Evolutionary conservation across 2,113 vertebrate genomes (phyloP).

Genomic region (Zosterops pallidus): DNA sequence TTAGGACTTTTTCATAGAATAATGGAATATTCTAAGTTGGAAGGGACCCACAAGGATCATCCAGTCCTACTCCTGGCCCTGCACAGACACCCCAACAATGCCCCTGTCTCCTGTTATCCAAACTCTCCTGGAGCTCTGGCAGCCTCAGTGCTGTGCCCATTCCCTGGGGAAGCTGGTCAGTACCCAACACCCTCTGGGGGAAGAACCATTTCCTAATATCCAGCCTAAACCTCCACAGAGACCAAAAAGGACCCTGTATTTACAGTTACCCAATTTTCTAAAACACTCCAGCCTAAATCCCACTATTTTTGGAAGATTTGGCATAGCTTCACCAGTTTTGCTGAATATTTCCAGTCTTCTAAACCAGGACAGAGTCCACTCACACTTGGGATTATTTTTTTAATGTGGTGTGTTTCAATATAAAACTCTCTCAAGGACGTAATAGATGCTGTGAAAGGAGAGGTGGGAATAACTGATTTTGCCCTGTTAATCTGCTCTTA

Average conservation of each 20-base stretch:
- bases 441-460: background rate
- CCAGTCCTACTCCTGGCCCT: background rate
- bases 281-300: background rate
- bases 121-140: background rate
- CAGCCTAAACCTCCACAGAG: background rate
- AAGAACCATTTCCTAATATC: background rate
- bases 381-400: background rate
- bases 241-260: background rate
- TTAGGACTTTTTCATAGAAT: background rate
- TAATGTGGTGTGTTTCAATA: accelerated
- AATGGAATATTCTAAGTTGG: no score
- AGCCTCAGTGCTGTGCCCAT: accelerated
- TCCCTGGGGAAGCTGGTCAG: background rate
- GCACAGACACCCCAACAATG: no score
- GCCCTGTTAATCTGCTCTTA: background rate
- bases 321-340: background rate
- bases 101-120: background rate
- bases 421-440: background rate
- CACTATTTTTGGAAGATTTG: accelerated
- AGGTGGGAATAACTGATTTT: accelerated
- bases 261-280: no score
- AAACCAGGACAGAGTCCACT: background rate
- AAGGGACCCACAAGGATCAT: background rate
- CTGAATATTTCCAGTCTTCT: background rate
- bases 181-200: background rate